phyloP scores from a whole-genome alignment of 2,113 vertebrate species.

The Catharus bicknelli region DNA sequence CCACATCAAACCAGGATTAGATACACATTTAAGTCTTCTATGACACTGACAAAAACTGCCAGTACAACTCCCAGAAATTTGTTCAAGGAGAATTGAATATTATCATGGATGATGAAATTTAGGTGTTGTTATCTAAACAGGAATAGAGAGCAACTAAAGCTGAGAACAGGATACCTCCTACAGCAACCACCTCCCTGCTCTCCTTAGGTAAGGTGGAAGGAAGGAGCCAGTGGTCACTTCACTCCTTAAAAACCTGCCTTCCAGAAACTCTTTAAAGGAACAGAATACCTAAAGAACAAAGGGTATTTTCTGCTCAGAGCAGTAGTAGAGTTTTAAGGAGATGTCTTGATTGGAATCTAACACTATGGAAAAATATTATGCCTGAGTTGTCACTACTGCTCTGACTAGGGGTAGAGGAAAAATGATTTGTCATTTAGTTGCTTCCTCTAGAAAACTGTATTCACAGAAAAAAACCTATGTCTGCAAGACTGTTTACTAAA shows the following conservation, averaged over 20 bases:
- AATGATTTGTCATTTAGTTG: background rate
- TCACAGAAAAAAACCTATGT: background rate
- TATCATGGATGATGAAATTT: background rate
- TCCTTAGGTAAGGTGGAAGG: background rate
- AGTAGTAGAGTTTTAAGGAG: background rate
- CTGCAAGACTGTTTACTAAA: background rate
- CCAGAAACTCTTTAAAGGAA: background rate
- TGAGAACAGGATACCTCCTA: background rate
- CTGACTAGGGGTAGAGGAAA: background rate
- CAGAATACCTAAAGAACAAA: background rate
- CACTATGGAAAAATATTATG: background rate
- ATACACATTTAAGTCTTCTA: background rate
- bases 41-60: background rate
- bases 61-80: background rate
- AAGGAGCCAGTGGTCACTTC: background rate
- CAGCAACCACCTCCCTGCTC: background rate
- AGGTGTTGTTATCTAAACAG: background rate
- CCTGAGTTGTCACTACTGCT: background rate
- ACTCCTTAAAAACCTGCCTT: background rate
- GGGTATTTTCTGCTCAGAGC: background rate
- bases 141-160: background rate
- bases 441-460: background rate
- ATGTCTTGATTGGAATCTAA: background rate
- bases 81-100: rapidly evolving
- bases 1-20: background rate